Conservation (phyloP, 2,113 vertebrate species). For the Pelvicachromis taeniatus region DNA sequence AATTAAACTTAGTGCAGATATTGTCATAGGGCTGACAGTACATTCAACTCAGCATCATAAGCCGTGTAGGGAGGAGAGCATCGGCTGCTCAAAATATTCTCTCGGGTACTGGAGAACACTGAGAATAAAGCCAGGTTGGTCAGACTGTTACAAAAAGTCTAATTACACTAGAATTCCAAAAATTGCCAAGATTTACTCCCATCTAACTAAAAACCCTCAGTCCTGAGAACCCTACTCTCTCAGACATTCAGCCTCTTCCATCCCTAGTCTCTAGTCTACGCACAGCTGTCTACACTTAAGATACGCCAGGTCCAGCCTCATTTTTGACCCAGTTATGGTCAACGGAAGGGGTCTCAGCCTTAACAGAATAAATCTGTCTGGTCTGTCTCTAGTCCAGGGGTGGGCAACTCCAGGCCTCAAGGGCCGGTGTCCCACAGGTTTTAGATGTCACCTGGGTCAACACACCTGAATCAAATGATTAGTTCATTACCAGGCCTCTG, state of each 20-base stretch:
- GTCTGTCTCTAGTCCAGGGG: not conserved
- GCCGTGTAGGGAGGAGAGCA: not conserved
- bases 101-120: accelerated
- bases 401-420: too few species aligned
- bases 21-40: not conserved
- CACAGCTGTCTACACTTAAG: not conserved
- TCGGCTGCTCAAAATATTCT: not conserved
- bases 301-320: not conserved
- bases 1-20: not conserved
- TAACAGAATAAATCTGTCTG: not conserved
- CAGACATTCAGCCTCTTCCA: not conserved
- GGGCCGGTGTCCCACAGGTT: too few species aligned
- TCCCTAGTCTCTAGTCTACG: not conserved
- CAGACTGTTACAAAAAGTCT: not conserved
- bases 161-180: not conserved
- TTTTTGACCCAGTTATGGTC: not conserved
- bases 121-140: not conserved
- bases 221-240: not conserved
- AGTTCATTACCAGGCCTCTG: too few species aligned
- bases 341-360: not conserved
- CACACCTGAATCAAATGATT: too few species aligned
- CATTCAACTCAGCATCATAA: not conserved
- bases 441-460: too few species aligned
- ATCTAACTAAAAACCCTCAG: not conserved
- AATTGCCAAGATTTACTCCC: not conserved